Base-by-base conservation (phyloP, 2,797 vertebrate species). In the Pipistrellus pipistrellus region DNA sequence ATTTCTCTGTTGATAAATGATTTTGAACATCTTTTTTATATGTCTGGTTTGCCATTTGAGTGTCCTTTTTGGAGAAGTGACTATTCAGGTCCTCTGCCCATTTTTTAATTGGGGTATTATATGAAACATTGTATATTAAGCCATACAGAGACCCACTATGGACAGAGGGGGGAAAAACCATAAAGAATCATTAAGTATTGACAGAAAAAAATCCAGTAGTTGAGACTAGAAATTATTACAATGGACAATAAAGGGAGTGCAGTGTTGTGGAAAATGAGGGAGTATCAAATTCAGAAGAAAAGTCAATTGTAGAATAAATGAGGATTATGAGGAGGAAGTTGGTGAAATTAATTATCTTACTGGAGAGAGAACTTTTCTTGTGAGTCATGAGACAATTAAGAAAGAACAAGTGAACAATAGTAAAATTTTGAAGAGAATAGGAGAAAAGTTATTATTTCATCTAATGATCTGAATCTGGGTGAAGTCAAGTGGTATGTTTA, bases 241-340 rank as follows among this genome's bases (percentile, higher is more conserved):
- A 18, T 48, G 27, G 4, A 1, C 55, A 68, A n/a, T 80, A 68
- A 88, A 83, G 66, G 9, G 59, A 86, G 8, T 81, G 20, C 20
- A 48, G 44, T 76, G n/a, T 85, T 53, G 51, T 38, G 18, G 53
- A 80, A 95, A 86, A 76, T 38, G 46, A 78, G n/a, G 55, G 41
- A 71, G 10, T 46, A 73, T 81, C 25, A 81, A 35, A 76, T 82
- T 92, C 35, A 87, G 86, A 94, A 85, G 85, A 44, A 89, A 94
- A 94, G 77, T 82, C 62, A 78, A 15, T 66, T 57, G 41, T 13
- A 11, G 20, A 51, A 75, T 91, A 81, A 76, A 64, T 89, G 62
- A 85, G 21, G 8, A 48, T 14, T 11, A 93, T 59, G 57, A 88
- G 38, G n/a, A 94, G 18, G 80, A 89, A 57, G 27, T 57, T 78